Percentiles rank a stretch among this genome's conserved stretches.
Evolutionary conservation across 2,113 vertebrate species (phyloP).

Genomic region (Arvicanthis niloticus): DNA sequence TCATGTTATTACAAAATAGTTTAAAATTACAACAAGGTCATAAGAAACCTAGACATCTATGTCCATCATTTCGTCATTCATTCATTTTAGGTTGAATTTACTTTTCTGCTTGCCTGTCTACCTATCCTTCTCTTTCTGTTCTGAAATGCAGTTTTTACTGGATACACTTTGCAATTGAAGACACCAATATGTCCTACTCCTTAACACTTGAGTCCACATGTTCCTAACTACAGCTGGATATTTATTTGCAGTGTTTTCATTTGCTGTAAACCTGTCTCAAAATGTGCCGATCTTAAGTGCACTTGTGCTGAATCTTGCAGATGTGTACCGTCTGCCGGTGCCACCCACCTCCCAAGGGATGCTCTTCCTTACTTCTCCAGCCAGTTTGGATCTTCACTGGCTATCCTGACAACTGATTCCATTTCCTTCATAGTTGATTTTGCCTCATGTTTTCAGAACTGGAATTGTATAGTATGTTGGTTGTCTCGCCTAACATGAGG

Average conservation of each 20-base stretch:
- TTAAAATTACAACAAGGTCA: neutral
- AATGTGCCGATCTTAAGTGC: neutral
- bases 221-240: neutral
- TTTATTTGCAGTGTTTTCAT: neutral
- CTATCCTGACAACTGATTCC: neutral
- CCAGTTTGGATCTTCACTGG: too few species aligned
- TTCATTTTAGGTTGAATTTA: neutral
- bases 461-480: neutral
- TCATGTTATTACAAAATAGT: neutral
- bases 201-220: accelerated
- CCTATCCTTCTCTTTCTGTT: neutral
- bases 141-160: neutral
- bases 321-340: neutral
- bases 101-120: neutral
- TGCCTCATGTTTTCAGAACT: neutral
- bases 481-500: too few species aligned
- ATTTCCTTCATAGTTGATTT: neutral
- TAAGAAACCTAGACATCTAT: neutral
- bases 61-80: neutral
- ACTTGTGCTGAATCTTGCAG: neutral
- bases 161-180: neutral
- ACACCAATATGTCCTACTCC: neutral
- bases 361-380: too few species aligned
- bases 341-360: neutral
- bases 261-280: neutral